Percentiles rank a stretch among this genome's conserved stretches.
phyloP scores from a whole-genome alignment of 92 coral and sea anemone genomes.

The Porites cylindrica region DNA sequence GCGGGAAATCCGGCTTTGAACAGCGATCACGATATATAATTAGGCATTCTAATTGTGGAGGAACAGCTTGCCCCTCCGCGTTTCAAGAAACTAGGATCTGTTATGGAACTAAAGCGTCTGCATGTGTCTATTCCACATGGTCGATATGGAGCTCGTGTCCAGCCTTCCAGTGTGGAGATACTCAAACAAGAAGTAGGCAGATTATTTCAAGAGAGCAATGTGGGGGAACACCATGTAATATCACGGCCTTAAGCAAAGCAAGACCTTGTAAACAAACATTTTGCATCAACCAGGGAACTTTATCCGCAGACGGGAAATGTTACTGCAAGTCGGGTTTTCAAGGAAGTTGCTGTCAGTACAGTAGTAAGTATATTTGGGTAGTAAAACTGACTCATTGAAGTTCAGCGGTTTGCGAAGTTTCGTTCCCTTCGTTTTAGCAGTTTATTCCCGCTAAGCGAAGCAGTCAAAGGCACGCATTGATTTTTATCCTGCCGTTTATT shows the following conservation, averaged over 20 bases:
- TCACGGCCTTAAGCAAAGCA: neutral
- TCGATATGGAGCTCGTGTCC: conserved; percentile 16
- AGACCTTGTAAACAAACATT: neutral
- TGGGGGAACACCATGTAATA: conserved; percentile 23
- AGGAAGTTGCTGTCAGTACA: conserved; percentile 25
- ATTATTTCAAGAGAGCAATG: conserved; percentile 4
- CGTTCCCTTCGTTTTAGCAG: too few relatives aligned
- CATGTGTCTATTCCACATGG: conserved; percentile 18
- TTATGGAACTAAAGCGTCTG: neutral
- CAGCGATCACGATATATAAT: neutral
- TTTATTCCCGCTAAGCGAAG: too few relatives aligned
- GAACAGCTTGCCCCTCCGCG: conserved; percentile 3
- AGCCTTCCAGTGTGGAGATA: neutral
- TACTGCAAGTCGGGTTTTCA: conserved; percentile 4
- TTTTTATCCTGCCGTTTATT: too few relatives aligned
- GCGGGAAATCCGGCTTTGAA: neutral
- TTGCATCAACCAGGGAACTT: conserved; percentile 30
- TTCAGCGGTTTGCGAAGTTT: too few relatives aligned
- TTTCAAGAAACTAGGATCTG: neutral
- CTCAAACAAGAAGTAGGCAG: conserved; percentile 16
- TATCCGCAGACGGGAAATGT: conserved; percentile 2
- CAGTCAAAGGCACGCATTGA: too few relatives aligned
- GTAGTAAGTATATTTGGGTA: conserved; percentile 1
- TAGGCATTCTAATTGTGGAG: neutral
- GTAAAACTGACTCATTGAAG: too few relatives aligned